These are phyloP conservation scores for Megalops cyprinoides DNA, from an alignment of 2,797 vertebrate genomes.

Conservation along the genomic window DNA sequence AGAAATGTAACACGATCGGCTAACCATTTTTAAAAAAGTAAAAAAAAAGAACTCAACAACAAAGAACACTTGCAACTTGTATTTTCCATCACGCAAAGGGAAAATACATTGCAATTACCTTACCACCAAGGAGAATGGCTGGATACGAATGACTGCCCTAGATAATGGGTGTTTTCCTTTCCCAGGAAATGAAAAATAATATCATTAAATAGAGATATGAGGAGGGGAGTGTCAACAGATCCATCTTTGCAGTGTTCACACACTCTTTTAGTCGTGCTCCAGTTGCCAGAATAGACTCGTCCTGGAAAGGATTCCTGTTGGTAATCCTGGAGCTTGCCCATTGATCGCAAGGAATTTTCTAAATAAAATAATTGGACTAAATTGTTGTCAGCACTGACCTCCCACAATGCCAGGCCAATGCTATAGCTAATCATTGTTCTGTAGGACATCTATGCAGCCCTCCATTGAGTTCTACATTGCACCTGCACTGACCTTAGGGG, in stretches of 20 bases:
- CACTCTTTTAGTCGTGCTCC: slow-evolving; percentile 74
- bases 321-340: background rate
- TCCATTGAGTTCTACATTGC: background rate
- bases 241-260: slow-evolving; percentile 84
- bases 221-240: slow-evolving; percentile 87
- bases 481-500: background rate
- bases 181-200: slow-evolving; percentile 97
- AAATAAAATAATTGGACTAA: background rate
- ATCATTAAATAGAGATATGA: slow-evolving; percentile 96
- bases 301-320: background rate
- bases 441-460: background rate
- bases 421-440: background rate
- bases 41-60: slow-evolving; percentile 43
- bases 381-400: background rate
- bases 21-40: background rate
- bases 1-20: background rate
- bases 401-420: too few relatives aligned
- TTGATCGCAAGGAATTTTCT: background rate
- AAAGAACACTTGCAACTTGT: slow-evolving; percentile 76
- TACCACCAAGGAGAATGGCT: slow-evolving; percentile 92
- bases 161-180: slow-evolving; percentile 97
- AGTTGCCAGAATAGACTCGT: background rate
- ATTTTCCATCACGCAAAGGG: slow-evolving; percentile 74
- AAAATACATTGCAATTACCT: slow-evolving; percentile 89
- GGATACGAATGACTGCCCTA: slow-evolving; percentile 92